A percentile compares a stretch with the other conserved stretches of the same genome.
Evolutionary conservation across 1,140 invertebrate species (phyloP).

Genomic region (Drosophila equinoxialis): DNA sequence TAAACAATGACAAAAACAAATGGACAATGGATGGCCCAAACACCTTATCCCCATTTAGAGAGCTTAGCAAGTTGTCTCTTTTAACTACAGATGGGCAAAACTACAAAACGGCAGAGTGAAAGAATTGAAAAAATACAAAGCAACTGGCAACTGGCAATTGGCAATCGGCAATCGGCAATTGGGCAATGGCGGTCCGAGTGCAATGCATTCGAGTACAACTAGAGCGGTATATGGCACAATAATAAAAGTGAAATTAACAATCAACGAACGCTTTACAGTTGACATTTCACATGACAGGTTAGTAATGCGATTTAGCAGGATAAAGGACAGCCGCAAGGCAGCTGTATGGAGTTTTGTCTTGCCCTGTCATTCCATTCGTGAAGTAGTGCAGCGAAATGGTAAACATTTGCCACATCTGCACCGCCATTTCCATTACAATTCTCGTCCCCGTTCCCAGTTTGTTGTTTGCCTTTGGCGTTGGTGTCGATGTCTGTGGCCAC

Average conservation of each 20-base stretch:
- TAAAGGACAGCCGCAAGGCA: conserved; percentile 71
- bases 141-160: conserved; percentile 52
- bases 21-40: conserved; percentile 43
- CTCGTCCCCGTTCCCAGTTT: background rate
- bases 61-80: conserved; percentile 32
- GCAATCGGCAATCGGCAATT: conserved; percentile 57
- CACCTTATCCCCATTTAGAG: conserved; percentile 54
- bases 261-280: conserved; percentile 82
- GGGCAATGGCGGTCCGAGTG: conserved; percentile 25
- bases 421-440: background rate
- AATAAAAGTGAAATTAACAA: conserved; percentile 83
- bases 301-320: conserved; percentile 82
- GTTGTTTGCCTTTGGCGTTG: conserved; percentile 12
- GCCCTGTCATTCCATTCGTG: conserved; percentile 28
- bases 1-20: conserved; percentile 38
- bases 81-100: conserved; percentile 35
- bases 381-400: conserved; percentile 36
- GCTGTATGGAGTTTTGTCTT: conserved; percentile 18
- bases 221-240: conserved; percentile 33
- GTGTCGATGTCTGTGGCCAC: conserved; percentile 58
- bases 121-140: conserved; percentile 39
- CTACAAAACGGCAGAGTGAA: background rate
- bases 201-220: conserved; percentile 38
- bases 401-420: conserved; percentile 4
- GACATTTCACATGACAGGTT: conserved; percentile 83